These are phyloP conservation scores for Grallaria varia DNA, from an alignment of 2,113 vertebrate species.

Conservation along the genomic window DNA sequence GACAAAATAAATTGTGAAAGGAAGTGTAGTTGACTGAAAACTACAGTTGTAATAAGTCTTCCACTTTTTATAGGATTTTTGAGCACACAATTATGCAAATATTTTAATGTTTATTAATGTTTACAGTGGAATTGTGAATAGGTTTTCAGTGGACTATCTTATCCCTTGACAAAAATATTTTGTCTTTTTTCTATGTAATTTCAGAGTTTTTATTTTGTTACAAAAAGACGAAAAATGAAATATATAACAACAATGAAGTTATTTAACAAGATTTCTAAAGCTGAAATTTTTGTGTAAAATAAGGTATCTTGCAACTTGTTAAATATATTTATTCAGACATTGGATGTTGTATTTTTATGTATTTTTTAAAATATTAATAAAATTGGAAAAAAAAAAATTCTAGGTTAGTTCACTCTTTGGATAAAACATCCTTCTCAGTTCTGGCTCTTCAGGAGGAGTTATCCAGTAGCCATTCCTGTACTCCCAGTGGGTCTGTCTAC, in stretches of 20 bases:
- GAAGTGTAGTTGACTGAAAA: constrained; percentile 93
- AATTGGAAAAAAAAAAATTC: constrained; percentile 79
- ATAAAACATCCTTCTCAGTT: constrained; percentile 67
- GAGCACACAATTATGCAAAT: constrained; percentile 94
- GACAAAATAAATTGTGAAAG: constrained; percentile 92
- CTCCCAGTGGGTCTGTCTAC: constrained; percentile 26
- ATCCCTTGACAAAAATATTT: constrained; percentile 91
- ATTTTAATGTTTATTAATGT: constrained; percentile 89
- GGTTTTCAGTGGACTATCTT: constrained; percentile 95
- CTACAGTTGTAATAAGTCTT: constrained; percentile 87
- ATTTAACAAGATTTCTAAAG: constrained; percentile 95
- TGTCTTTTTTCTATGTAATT: constrained; percentile 96
- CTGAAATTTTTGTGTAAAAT: constrained; percentile 93
- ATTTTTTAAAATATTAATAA: constrained; percentile 91
- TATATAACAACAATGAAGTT: constrained; percentile 91
- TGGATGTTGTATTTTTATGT: constrained; percentile 93
- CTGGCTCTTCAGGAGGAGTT: constrained; percentile 63
- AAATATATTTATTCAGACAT: constrained; percentile 98
- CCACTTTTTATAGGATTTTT: constrained; percentile 92
- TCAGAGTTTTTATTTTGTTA: constrained; percentile 99
- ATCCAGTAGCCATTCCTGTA: constrained; percentile 21
- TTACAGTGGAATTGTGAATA: constrained; percentile 92
- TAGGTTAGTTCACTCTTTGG: constrained; percentile 82
- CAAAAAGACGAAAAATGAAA: constrained; percentile 89
- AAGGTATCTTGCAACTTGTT: constrained; percentile 93